phyloP scores from a whole-genome alignment of 2,888 invertebrate species.

The Dicyrtoma fusca region DNA sequence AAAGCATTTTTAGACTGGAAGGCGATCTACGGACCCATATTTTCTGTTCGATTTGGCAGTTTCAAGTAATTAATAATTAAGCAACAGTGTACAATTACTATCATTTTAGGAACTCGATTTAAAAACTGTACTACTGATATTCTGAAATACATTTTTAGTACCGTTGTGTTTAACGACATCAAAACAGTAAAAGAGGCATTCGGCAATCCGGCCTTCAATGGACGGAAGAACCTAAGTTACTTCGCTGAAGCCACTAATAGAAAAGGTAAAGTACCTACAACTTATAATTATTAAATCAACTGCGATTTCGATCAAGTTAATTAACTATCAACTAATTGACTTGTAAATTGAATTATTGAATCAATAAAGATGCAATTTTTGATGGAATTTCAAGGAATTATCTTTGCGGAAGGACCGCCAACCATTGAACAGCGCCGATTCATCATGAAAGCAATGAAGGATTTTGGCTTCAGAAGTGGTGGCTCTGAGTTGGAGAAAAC shows the following conservation, averaged over 20 bases:
- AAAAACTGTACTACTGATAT: too few species aligned
- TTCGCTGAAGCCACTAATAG: neutral
- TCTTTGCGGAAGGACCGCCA: neutral
- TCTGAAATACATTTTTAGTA: too few species aligned
- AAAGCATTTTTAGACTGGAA: neutral
- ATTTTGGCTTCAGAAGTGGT: neutral
- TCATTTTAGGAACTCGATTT: too few species aligned
- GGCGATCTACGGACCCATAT: neutral
- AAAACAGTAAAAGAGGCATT: neutral
- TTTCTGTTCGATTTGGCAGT: neutral
- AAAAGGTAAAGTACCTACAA: too few species aligned
- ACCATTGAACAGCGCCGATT: neutral
- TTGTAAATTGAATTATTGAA: neutral
- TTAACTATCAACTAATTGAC: too few species aligned
- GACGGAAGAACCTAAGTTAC: neutral
- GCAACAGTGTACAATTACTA: neutral
- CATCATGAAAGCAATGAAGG: neutral
- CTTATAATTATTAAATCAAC: too few species aligned
- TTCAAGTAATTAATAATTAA: neutral
- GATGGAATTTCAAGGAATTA: neutral
- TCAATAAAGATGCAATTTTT: neutral
- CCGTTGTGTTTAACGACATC: neutral
- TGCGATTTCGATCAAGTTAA: too few species aligned
- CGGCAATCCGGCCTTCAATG: neutral
- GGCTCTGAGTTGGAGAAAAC: neutral